Base-by-base conservation (phyloP, 2,113 vertebrate species). In the Cacatua alba region DNA sequence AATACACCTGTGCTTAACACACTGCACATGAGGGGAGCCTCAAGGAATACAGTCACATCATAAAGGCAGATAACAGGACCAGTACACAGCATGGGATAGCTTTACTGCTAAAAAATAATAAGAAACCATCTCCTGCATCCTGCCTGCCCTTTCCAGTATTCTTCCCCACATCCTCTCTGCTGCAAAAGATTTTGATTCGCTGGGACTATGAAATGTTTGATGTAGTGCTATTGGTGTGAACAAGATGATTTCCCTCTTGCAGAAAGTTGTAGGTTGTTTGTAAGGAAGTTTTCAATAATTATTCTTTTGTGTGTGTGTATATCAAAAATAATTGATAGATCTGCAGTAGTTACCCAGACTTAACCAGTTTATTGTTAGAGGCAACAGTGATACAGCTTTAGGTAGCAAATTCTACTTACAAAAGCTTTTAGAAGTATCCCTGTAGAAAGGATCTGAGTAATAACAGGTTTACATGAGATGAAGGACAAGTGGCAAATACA, bases 221-320 rank as follows among this genome's bases (percentile, higher is more conserved):
- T 29, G 29, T 8, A 37, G 29, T 21, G 18, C 20, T 92, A 18
- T 4, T 0, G 0, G 39, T 71, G 21, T 11, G 41, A 82, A 52
- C 3, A 11, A 46, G 5, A 43, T 26, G 8, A 52, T 37, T 57
- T 4, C 3, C 4, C 28, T 71, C 31, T 69, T 69, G 41, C 59
- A 90, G 26, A 57, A 84, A 69, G 29, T 0, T 85, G 28, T 20
- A 82, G 6, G 25, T 5, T 83, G 15, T 6, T 52, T 62, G 3
- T 12, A 63, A 85, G 23, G 69, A 72, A 60, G 13, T n/a, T 57
- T 64, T 68, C 11, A 83, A 4, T 35, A 76, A 41, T 52, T 59
- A 24, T 29, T 10, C 10, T 20, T 24, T 11, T 5, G 21, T 63
- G 25, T 18, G 20, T 29, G 6, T 2, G 3, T 26, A 28, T 11